Evolutionary conservation across 2,797 vertebrate species (phyloP).

Genomic region (Pangasius sanitwongsei): DNA sequence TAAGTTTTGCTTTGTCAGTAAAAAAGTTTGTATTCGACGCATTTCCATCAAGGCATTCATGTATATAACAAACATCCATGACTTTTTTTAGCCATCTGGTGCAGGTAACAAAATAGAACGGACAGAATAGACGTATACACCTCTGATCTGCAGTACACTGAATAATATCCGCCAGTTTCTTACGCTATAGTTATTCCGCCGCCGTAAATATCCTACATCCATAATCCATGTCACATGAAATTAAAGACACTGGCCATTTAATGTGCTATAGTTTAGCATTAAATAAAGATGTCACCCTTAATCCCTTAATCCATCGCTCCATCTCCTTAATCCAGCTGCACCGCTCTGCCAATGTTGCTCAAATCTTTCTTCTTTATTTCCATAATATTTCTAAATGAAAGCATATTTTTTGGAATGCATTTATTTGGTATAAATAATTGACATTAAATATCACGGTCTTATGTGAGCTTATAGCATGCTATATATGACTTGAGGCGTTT

Average conservation of each 20-base stretch:
- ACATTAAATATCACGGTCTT: background rate
- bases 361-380: constrained; percentile 5
- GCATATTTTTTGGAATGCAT: background rate
- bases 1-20: background rate
- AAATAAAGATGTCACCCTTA: constrained; percentile 8
- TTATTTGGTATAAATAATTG: background rate
- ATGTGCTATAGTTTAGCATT: constrained; percentile 13
- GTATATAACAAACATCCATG: background rate
- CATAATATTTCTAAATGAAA: background rate
- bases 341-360: background rate
- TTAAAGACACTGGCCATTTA: constrained; percentile 5
- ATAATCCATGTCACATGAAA: constrained; percentile 5
- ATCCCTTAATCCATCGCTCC: constrained; percentile 1
- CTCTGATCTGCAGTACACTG: background rate
- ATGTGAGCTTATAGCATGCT: background rate
- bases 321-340: constrained; percentile 13
- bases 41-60: background rate
- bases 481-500: background rate
- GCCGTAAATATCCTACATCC: background rate
- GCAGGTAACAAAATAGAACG: background rate
- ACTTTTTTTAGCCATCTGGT: too few relatives aligned
- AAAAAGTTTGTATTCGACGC: background rate
- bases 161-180: background rate
- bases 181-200: background rate
- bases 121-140: background rate